Conservation (phyloP, 2,888 invertebrate species). For the Protophormia terraenovae region DNA sequence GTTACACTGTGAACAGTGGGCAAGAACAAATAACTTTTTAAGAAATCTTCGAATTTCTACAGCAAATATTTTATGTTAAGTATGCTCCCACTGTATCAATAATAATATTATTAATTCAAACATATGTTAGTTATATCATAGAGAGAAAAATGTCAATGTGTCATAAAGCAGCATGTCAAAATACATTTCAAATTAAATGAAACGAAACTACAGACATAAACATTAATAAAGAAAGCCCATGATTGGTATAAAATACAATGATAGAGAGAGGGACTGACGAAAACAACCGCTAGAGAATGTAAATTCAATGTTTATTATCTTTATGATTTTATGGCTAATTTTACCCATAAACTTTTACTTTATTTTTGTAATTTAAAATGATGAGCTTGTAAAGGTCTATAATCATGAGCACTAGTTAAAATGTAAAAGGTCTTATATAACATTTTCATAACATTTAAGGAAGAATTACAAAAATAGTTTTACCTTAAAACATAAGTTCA, state of each 20-base stretch:
- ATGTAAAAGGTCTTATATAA: too few relatives aligned
- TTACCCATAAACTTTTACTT: slow-evolving; percentile 6
- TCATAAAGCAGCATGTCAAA: slow-evolving; percentile 3
- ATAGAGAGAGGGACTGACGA: neutral
- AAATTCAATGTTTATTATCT: slow-evolving; percentile 1
- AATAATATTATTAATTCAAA: neutral
- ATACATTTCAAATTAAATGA: neutral
- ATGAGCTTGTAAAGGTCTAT: neutral
- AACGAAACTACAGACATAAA: neutral
- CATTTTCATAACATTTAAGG: too few relatives aligned
- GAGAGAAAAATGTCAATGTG: slow-evolving; percentile 1
- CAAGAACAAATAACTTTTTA: too few relatives aligned
- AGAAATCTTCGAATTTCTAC: too few relatives aligned
- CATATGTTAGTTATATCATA: neutral
- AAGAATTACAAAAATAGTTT: too few relatives aligned
- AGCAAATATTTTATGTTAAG: neutral
- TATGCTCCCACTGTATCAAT: neutral
- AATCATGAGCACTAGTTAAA: too few relatives aligned
- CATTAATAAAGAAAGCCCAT: neutral
- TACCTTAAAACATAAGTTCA: too few relatives aligned
- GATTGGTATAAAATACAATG: neutral
- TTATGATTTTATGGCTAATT: slow-evolving; percentile 25
- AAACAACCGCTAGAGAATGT: neutral
- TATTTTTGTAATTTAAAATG: neutral
- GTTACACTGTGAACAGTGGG: neutral